Percentiles rank a stretch among this genome's conserved stretches.
These are phyloP conservation scores for Numida meleagris DNA, from an alignment of 2,113 vertebrate species.

Conservation along the genomic window DNA sequence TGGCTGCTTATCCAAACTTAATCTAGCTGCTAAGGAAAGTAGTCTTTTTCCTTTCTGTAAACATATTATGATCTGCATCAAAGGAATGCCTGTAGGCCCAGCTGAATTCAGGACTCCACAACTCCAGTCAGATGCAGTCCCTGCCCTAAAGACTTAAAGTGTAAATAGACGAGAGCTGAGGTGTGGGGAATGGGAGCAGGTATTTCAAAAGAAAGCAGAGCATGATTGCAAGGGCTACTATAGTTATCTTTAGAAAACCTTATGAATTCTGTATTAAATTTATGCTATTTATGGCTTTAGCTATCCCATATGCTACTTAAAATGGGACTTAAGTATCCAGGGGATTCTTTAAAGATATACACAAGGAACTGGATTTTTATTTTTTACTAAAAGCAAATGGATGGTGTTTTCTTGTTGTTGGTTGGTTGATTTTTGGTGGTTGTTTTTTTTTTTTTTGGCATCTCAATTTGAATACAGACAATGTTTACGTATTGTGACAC, in stretches of 20 bases:
- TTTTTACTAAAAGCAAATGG: not conserved
- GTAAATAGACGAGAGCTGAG: not conserved
- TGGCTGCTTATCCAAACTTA: constrained; percentile 39
- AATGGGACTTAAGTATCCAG: not conserved
- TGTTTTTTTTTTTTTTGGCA: not conserved
- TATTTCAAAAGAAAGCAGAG: not conserved
- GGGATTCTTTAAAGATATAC: not conserved
- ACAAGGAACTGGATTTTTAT: not conserved
- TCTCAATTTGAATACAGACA: not conserved
- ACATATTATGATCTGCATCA: not conserved
- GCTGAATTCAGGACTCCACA: not conserved
- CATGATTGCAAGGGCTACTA: not conserved
- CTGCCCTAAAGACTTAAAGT: not conserved
- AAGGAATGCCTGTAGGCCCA: not conserved
- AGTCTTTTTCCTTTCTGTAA: not conserved
- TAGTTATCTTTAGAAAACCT: not conserved
- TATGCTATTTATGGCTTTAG: not conserved
- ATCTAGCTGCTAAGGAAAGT: not conserved
- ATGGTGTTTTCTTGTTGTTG: rapidly evolving
- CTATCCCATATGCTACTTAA: not conserved
- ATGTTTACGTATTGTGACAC: not conserved
- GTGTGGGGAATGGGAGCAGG: not conserved
- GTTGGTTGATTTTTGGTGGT: not conserved
- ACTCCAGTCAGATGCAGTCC: not conserved
- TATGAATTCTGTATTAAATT: not conserved